phyloP scores from a whole-genome alignment of 2,113 vertebrate genomes.

The Potamarius usumacintae region DNA sequence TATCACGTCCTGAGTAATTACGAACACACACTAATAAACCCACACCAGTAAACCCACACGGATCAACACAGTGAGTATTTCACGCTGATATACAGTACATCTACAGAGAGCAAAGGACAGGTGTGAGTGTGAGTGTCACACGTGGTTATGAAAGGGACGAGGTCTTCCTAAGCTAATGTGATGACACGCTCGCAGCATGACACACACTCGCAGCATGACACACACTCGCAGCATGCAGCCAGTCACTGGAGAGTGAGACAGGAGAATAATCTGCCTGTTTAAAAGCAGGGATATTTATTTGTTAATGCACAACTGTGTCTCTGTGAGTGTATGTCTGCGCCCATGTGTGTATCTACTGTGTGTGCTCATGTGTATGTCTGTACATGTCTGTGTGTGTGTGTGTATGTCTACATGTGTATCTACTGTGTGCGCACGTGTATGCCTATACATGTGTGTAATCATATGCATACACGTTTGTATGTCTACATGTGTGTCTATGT shows the following conservation, averaged over 20 bases:
- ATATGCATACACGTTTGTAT: not conserved
- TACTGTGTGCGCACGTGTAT: not conserved
- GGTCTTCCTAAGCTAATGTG: not conserved
- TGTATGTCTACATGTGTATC: not conserved
- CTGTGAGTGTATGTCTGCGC: not conserved
- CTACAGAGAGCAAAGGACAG: not conserved
- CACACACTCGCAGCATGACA: not conserved
- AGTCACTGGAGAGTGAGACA: conserved; percentile 26
- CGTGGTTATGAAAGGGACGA: conserved; percentile 4
- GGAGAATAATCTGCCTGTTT: conserved; percentile 31
- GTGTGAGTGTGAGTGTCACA: not conserved
- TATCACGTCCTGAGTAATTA: conserved; percentile 28
- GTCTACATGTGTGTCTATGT: not conserved
- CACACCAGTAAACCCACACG: not conserved
- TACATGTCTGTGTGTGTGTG: not conserved
- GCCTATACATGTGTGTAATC: not conserved
- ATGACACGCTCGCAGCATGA: conserved; percentile 19
- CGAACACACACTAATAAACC: conserved; percentile 10
- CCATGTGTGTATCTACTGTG: not conserved
- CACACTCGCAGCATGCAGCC: conserved; percentile 4
- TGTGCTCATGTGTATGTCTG: not conserved
- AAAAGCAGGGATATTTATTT: conserved; percentile 47
- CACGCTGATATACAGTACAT: not conserved
- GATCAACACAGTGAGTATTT: not conserved
- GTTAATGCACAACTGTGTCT: conserved; percentile 27